Evolutionary conservation across 2,888 invertebrate genomes (phyloP).

Genomic region (Apotomis capreana): DNA sequence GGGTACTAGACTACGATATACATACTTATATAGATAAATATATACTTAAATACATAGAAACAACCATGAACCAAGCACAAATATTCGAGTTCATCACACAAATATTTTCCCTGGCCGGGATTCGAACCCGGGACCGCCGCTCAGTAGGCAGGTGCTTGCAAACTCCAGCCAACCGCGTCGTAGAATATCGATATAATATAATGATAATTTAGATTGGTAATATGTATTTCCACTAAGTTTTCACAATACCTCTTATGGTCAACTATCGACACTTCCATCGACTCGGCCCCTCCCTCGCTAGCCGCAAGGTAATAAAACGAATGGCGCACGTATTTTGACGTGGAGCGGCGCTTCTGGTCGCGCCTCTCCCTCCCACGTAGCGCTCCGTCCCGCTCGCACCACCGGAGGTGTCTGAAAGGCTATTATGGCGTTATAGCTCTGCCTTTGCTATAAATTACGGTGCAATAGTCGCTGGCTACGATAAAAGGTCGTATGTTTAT

Average conservation of each 20-base stretch:
- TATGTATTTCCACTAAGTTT: not conserved
- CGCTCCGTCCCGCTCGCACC: conserved; percentile 61
- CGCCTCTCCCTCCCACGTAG: conserved; percentile 60
- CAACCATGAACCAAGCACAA: no score
- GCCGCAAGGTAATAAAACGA: conserved; percentile 80
- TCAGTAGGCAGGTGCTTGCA: no score
- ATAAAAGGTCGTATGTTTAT: no score
- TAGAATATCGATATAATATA: no score
- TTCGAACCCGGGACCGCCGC: no score
- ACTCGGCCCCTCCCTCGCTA: conserved; percentile 48
- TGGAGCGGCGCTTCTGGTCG: conserved; percentile 83
- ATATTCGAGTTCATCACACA: no score
- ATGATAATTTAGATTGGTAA: no score
- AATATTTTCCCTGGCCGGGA: no score
- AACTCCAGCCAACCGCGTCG: no score
- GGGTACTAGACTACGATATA: no score
- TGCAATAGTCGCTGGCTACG: conserved; percentile 67
- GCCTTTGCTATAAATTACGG: conserved; percentile 79
- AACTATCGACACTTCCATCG: conserved; percentile 62
- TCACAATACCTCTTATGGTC: not conserved
- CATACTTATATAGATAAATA: no score
- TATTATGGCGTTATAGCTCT: conserved; percentile 78
- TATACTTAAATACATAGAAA: no score
- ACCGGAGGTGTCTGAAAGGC: conserved; percentile 75
- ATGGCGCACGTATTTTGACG: conserved; percentile 84